Percentiles rank a stretch among this genome's conserved stretches.
Conservation (phyloP, 2,888 invertebrate species). For the Nesidiocoris tenuis region DNA sequence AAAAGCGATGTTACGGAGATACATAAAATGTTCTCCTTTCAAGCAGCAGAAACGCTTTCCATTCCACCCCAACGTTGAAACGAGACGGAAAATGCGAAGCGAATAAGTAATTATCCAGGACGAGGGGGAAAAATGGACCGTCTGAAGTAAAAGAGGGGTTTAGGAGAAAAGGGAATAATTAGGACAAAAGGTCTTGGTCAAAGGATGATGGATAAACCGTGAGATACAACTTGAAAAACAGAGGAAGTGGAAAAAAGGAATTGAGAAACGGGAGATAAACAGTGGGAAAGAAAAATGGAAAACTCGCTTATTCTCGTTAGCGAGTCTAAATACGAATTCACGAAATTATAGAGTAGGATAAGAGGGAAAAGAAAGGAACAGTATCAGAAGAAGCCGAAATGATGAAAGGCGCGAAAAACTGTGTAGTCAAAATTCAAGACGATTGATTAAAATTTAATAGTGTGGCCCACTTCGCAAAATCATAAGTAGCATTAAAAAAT, state of each 20-base stretch:
- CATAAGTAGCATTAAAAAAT: too few species aligned
- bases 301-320: slow-evolving; percentile 23
- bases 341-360: too few species aligned
- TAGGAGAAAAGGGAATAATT: too few species aligned
- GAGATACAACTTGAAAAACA: too few species aligned
- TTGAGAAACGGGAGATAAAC: slow-evolving; percentile 4
- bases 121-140: slow-evolving; percentile 17
- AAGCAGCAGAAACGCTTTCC: slow-evolving; percentile 22
- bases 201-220: slow-evolving; percentile 29
- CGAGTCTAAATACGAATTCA: slow-evolving; percentile 39
- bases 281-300: slow-evolving; percentile 22
- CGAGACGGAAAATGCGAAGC: neutral
- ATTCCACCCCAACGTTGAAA: neutral
- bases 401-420: too few species aligned
- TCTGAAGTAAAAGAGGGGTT: too few species aligned
- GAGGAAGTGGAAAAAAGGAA: slow-evolving; percentile 23
- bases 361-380: too few species aligned
- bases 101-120: slow-evolving; percentile 34
- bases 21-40: slow-evolving; percentile 30
- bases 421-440: too few species aligned
- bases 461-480: too few species aligned
- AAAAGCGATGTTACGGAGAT: too few species aligned
- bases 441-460: too few species aligned
- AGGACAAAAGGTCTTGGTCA: slow-evolving; percentile 33
- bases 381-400: too few species aligned